These are phyloP conservation scores for Rhingia campestris DNA, from an alignment of 2,888 invertebrate species.

Conservation along the genomic window DNA sequence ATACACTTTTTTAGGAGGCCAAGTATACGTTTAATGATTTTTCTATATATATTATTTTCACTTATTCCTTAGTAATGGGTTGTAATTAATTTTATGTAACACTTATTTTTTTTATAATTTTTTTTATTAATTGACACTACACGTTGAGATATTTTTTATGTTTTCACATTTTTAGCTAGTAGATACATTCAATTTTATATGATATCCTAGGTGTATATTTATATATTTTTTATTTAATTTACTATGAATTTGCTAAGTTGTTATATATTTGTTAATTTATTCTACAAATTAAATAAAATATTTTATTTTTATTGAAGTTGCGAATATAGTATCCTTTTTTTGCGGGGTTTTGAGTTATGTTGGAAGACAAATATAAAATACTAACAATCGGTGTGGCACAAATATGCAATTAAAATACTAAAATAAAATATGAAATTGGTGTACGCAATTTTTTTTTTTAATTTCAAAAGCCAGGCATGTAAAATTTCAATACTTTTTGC, in stretches of 20 bases:
- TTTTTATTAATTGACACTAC: conserved; percentile 17
- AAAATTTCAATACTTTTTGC: no score
- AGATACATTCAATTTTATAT: conserved; percentile 38
- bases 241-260: conserved; percentile 8
- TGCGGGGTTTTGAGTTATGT: no score
- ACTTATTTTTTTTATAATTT: conserved; percentile 7
- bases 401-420: no score
- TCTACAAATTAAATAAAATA: background rate
- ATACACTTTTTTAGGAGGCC: conserved; percentile 32
- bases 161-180: conserved; percentile 1
- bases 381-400: no score
- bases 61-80: conserved; percentile 24
- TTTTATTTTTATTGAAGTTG: no score
- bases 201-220: background rate
- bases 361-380: no score
- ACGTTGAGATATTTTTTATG: background rate
- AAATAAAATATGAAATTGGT: no score
- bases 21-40: conserved; percentile 59
- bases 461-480: no score
- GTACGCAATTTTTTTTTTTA: no score
- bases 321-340: no score
- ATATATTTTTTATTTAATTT: background rate
- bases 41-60: conserved; percentile 8
- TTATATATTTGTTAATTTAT: background rate
- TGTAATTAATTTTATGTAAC: background rate